Base-by-base conservation (phyloP, 2,888 invertebrate species). In the Tortricodes alternella region DNA sequence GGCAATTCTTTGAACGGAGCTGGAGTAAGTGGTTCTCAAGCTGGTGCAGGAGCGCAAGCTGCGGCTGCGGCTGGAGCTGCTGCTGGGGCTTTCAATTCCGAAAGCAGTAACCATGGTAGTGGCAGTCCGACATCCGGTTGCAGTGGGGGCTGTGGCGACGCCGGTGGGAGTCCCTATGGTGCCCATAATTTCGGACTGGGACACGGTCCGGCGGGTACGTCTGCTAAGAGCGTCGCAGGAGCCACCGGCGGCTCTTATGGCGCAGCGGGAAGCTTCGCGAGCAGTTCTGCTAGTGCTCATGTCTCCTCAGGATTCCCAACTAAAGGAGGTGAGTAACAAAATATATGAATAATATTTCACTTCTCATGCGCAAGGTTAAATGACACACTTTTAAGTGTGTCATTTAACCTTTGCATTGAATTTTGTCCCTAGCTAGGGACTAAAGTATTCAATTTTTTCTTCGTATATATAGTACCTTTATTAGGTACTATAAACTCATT, bases 231-330 rank as follows among this genome's bases (percentile, higher is more conserved):
- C 56, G 61, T 73, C n/a, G 75, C 84, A 1, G 73, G 69, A 35
- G 71, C 76, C 66, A 61, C 62, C 7, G 66, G 68, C 51, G 61
- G 67, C 3, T 70, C 65, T 1, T 67, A 63, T 41, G 71, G 65
- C 13, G 39, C 58, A 3, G 78, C 74, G 32, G 74, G 79, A 46
- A 77, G 78, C 63, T 85, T 75, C 50, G 78, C 86, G n/a, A 75
- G 81, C 62, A 85, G 85, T 58, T 80, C 83, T 19, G 81, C 86
- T n/a, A 71, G 74, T 16, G 83, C 86, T 3, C 83, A 86, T 49
- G 80, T 86, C 15, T 73, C 80, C 16, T 66, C 85, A 29, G 85
- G 86, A 61, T 76, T 79, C 34, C 71, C 70, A 41, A 76, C 76
- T 27, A 87, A 87, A 83, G 85, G 83, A 80, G 81, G 87, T 85